Evolutionary conservation across 2,888 invertebrate species (phyloP), one percentile per base, ranked within the genome.

Genomic region (Ectemnius continuus): DNA sequence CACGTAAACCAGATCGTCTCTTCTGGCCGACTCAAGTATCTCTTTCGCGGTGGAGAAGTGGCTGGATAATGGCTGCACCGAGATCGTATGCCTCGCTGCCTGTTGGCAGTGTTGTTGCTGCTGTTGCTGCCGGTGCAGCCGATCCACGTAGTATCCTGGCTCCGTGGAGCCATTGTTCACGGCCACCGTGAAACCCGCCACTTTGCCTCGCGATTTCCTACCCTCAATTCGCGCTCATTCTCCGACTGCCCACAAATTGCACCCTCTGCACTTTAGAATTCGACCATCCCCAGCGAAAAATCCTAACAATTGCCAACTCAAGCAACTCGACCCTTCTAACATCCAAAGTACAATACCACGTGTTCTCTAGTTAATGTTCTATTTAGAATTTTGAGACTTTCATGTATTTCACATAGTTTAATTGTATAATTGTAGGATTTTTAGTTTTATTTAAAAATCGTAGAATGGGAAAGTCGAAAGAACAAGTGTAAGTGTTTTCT

Each of bases 171-270:
- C 87, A 87, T 87, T 86, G 79, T 84, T 86, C 70, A 83, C 75
- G 70, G 84, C 82, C 73, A 87, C 82, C 71, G 85, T 81, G 77
- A 86, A 86, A 56, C 85, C 86, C 86, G 87, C 87, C 87, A 87
- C 86, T 58, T 77, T 83, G 82, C 67, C 60, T 74, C 20, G 5
- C 67, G 66, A 70, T 47, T 65, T 36, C 13, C 11, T 47, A 59
- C 52, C 28, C 36, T 11, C 62, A n/a, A 28, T 56, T n/a, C 56
- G 47, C 16, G 61, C 62, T 57, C 46, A 73, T 65, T 61, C 60
- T 60, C 48, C 61, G 70, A 62, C 52, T n/a, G 20, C n/a, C 2
- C 16, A 11, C 16, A 36, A 11, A 36, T 36, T 11, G 36, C 36
- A 36, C 4, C 36, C 36, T 11, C 36, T 36, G 36, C 1, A 36